These are phyloP conservation scores for Nowickia ferox DNA, from an alignment of 2,888 invertebrate genomes.

Conservation along the genomic window DNA sequence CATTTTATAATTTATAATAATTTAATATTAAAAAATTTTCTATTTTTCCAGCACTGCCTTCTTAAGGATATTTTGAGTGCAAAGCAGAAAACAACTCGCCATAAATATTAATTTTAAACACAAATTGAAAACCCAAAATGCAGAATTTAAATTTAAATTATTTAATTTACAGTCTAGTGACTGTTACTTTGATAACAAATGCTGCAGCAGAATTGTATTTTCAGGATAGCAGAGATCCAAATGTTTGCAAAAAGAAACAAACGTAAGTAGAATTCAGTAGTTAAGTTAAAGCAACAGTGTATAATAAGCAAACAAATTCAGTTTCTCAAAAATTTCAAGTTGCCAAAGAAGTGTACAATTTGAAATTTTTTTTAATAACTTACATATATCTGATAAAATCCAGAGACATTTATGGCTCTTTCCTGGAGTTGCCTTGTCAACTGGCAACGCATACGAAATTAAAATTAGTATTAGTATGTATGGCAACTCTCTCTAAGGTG, in stretches of 20 bases:
- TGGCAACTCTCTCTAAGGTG: too few species aligned
- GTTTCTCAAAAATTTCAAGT: too few species aligned
- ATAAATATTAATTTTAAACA: neutral
- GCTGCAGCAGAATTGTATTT: slow-evolving; percentile 71
- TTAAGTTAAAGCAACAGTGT: too few species aligned
- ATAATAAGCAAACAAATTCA: too few species aligned
- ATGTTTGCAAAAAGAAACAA: slow-evolving; percentile 91
- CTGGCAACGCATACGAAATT: too few species aligned
- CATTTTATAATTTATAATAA: slow-evolving; percentile 19
- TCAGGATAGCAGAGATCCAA: slow-evolving; percentile 85
- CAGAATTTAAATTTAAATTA: slow-evolving; percentile 48
- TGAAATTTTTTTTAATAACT: too few species aligned
- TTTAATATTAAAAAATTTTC: slow-evolving; percentile 15
- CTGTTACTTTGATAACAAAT: slow-evolving; percentile 32
- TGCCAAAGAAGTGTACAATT: too few species aligned
- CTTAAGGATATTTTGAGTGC: slow-evolving; percentile 22
- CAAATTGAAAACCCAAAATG: slow-evolving; percentile 27
- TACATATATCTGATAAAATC: too few species aligned
- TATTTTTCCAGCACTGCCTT: slow-evolving; percentile 49
- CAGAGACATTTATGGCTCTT: too few species aligned
- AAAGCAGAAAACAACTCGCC: neutral
- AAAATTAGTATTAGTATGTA: too few species aligned
- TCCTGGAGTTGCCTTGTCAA: too few species aligned
- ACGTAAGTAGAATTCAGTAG: slow-evolving; percentile 85
- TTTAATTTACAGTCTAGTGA: slow-evolving; percentile 69